A percentile compares a stretch with the other conserved stretches of the same genome.
These are phyloP conservation scores for Steinernema scapterisci DNA, from an alignment of 2,888 invertebrate species.

Conservation along the genomic window DNA sequence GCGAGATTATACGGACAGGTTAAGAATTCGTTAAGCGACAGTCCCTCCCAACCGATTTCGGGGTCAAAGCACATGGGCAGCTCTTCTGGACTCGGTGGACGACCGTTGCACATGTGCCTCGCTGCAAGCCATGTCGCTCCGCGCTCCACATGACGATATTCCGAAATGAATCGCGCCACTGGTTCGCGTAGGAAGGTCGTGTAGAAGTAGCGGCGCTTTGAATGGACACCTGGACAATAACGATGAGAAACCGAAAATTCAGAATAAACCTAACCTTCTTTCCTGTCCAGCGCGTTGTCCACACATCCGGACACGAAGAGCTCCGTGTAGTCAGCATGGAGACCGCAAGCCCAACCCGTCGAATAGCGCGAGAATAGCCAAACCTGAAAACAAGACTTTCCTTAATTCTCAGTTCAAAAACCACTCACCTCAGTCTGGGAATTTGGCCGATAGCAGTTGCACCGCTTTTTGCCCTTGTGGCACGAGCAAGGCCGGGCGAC, in stretches of 20 bases:
- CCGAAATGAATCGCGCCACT: constrained; percentile 88
- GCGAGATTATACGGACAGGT: constrained; percentile 90
- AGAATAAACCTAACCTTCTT: constrained; percentile 73
- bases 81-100: constrained; percentile 78
- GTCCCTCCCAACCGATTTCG: constrained; percentile 74
- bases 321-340: constrained; percentile 90
- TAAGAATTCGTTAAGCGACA: constrained; percentile 87
- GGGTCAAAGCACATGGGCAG: constrained; percentile 75
- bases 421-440: constrained; percentile 73
- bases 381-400: constrained; percentile 80
- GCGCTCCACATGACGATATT: constrained; percentile 92
- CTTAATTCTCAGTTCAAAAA: constrained; percentile 81
- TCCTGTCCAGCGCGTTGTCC: constrained; percentile 85
- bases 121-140: constrained; percentile 70
- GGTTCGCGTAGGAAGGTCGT: constrained; percentile 93
- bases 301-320: constrained; percentile 81
- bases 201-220: constrained; percentile 81
- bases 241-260: no score
- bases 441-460: constrained; percentile 65
- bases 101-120: constrained; percentile 69
- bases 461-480: constrained; percentile 69
- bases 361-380: constrained; percentile 98
- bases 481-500: constrained; percentile 90
- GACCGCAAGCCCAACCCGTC: constrained; percentile 93
- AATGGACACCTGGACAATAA: constrained; percentile 67